Evolutionary conservation across 35 echinoderm and acorn worm genomes (phyloP), one percentile per base, ranked within the genome.

Genomic region (Nesometra sesokonis): DNA sequence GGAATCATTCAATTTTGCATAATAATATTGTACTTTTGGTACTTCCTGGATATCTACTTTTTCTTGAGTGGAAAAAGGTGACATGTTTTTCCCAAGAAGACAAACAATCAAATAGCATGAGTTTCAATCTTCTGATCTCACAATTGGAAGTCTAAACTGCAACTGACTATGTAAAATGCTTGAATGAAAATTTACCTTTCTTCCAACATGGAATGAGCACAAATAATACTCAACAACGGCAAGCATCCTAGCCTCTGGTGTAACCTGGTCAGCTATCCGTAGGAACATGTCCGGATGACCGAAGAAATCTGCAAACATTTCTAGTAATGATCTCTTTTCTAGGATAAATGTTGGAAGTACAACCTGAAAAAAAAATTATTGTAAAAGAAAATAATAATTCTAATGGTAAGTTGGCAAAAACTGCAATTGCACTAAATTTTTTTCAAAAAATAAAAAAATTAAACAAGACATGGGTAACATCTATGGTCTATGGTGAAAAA

Each of bases 291-390:
- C 91, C 17, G 95, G 86, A 57, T 93, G 91, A 0, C 92, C 89
- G 35, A 97, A 88, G 83, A 97, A 97, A 85, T 97, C 95, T 76
- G 95, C 91, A 88, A 88, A 97, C 95, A 97, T 97, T 77, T 97
- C 95, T 79, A 97, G 84, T 77, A 97, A 80, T 9, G 95, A 97
- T 57, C 95, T 86, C 81, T 91, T 93, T 86, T 97, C 95, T 52
- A 97, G 77, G 46, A 97, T 97, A 52, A 97, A 97, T 31, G 95
- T 97, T 78, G 95, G 95, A 32, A 97, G 82, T 13, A 97, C 95
- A 43, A 97, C 95, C 95, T 97, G 76, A 13, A 80, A 32, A 30
- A 78, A 9, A 78, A 78, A 9, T 78, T 30, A 78, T 78, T 27
- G 27, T n/a, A 78, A 78, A 78, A 30, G 27, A n/a, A n/a, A n/a